These are phyloP conservation scores for Muscicapa comitata DNA, from an alignment of 2,797 vertebrate genomes.

Conservation along the genomic window DNA sequence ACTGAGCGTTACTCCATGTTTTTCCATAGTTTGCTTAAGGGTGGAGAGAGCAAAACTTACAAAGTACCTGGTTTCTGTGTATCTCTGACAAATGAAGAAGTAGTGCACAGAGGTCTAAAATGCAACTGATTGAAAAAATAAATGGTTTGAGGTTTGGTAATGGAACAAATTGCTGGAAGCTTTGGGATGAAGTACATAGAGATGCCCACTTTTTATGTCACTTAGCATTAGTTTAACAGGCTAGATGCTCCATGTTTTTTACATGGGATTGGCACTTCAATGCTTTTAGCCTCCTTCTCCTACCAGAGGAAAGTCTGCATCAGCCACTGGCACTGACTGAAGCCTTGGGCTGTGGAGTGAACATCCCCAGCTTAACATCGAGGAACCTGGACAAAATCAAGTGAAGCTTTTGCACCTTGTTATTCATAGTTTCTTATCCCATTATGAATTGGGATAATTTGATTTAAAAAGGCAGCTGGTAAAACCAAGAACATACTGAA, in stretches of 20 bases:
- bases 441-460: neutral
- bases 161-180: neutral
- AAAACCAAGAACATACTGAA: conserved; percentile 9
- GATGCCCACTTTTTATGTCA: neutral
- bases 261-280: neutral
- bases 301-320: neutral
- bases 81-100: neutral
- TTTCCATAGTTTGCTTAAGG: neutral
- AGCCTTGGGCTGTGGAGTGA: neutral
- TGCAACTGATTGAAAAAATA: neutral
- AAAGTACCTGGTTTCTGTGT: neutral
- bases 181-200: neutral
- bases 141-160: neutral
- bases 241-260: neutral
- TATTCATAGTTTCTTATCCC: neutral
- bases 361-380: neutral
- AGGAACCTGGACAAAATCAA: neutral
- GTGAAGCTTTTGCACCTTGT: neutral
- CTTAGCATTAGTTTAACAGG: neutral
- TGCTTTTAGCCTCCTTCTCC: neutral
- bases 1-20: neutral
- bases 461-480: neutral
- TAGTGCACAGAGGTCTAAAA: neutral
- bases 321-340: neutral
- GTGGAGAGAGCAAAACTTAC: neutral